Evolutionary conservation across 1,140 invertebrate genomes (phyloP).

Genomic region (Sitodiplosis mosellana): DNA sequence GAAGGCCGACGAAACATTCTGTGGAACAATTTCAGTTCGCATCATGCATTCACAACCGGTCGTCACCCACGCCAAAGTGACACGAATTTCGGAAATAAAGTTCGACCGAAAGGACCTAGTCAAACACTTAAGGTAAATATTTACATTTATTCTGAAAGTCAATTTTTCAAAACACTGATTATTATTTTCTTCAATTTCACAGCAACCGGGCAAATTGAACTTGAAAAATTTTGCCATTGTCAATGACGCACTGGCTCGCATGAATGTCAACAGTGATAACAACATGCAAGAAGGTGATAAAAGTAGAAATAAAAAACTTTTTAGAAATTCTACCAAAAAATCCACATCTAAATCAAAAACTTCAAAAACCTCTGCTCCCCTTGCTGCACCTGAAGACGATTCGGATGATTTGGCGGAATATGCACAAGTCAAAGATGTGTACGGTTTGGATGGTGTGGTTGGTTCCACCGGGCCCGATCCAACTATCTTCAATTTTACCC

Average conservation of each 20-base stretch:
- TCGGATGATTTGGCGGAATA: conserved; percentile 24
- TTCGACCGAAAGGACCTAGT: conserved; percentile 51
- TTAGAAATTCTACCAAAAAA: background rate
- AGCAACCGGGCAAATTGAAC: conserved; percentile 77
- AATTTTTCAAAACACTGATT: background rate
- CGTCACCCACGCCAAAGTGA: conserved; percentile 32
- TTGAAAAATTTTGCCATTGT: conserved; percentile 77
- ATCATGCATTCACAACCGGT: conserved; percentile 69
- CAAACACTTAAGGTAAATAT: conserved; percentile 55
- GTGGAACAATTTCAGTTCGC: conserved; percentile 43
- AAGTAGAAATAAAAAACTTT: conserved; percentile 5
- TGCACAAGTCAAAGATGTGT: conserved; percentile 18
- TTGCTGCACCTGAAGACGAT: conserved; percentile 59
- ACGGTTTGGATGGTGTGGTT: conserved; percentile 32
- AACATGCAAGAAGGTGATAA: conserved; percentile 15
- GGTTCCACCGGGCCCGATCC: conserved; percentile 21
- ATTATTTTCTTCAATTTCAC: conserved; percentile 22
- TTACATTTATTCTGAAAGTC: background rate
- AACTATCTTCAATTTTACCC: conserved; percentile 37
- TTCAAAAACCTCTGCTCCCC: conserved; percentile 44
- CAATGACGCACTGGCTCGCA: conserved; percentile 56
- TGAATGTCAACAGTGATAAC: conserved; percentile 38
- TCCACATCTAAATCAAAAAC: conserved; percentile 6
- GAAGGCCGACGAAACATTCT: conserved; percentile 27
- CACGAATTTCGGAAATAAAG: conserved; percentile 28